These are phyloP conservation scores for Vanessa atalanta DNA, from an alignment of 1,140 invertebrate genomes.

Conservation along the genomic window DNA sequence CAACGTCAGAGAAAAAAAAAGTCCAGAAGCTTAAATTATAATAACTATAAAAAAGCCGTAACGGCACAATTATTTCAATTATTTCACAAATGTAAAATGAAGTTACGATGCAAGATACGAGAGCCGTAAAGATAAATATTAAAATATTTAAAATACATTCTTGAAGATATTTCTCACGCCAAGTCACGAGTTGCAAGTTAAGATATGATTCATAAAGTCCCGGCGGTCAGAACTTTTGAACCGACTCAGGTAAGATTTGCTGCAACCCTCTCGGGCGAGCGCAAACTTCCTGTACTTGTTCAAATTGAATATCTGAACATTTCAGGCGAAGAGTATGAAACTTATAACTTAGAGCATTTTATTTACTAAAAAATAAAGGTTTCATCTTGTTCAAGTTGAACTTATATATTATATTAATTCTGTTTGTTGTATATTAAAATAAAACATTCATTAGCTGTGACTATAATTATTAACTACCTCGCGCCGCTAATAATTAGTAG, in stretches of 20 bases:
- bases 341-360: not conserved
- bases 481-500: no score
- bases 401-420: not conserved
- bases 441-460: no score
- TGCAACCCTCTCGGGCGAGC: not conserved
- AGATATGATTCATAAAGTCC: not conserved
- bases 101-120: not conserved
- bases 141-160: no score
- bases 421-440: no score
- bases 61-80: no score
- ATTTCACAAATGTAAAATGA: no score
- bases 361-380: not conserved
- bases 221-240: not conserved
- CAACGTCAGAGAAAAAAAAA: no score
- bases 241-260: slow-evolving; percentile 10
- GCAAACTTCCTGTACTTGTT: not conserved
- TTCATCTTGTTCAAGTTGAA: not conserved
- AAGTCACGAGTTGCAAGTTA: slow-evolving; percentile 2
- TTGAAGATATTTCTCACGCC: not conserved
- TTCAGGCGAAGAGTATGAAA: not conserved
- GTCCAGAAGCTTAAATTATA: no score
- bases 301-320: slow-evolving; percentile 1
- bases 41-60: no score
- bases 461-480: no score
- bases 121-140: not conserved